Evolutionary conservation across 2,888 invertebrate species (phyloP).

Genomic region (Elegia similella): DNA sequence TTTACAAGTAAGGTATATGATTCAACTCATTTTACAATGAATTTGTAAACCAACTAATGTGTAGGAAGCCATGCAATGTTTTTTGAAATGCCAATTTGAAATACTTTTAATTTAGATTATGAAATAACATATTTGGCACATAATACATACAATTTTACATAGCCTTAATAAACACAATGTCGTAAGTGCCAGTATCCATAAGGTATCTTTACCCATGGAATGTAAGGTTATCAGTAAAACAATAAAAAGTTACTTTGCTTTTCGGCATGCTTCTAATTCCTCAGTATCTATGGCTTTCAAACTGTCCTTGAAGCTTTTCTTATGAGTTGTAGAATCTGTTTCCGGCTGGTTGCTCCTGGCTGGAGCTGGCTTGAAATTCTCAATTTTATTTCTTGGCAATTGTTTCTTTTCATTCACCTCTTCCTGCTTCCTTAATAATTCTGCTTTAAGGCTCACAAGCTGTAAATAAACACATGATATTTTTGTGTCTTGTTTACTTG

Average conservation of each 20-base stretch:
- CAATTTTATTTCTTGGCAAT: constrained; percentile 74
- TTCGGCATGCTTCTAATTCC: constrained; percentile 72
- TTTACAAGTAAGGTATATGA: too few species aligned
- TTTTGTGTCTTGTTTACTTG: too few species aligned
- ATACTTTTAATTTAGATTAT: too few species aligned
- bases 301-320: constrained; percentile 57
- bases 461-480: constrained; percentile 39
- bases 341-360: constrained; percentile 62
- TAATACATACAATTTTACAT: too few species aligned
- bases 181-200: too few species aligned
- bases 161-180: too few species aligned
- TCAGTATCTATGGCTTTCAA: constrained; percentile 63
- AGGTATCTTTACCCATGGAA: too few species aligned
- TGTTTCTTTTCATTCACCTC: constrained; percentile 87
- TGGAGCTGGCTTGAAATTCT: constrained; percentile 69
- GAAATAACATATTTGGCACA: too few species aligned
- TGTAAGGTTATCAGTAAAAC: not conserved
- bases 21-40: too few species aligned
- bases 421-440: constrained; percentile 92
- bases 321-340: constrained; percentile 52
- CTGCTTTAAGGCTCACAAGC: constrained; percentile 93
- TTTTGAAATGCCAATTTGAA: too few species aligned
- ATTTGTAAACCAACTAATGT: too few species aligned
- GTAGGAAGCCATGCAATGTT: too few species aligned
- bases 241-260: constrained; percentile 51